A percentile compares a stretch with the other conserved stretches of the same genome.
phyloP scores from a whole-genome alignment of 2,888 invertebrate species.

The Ophioninae sp. region DNA sequence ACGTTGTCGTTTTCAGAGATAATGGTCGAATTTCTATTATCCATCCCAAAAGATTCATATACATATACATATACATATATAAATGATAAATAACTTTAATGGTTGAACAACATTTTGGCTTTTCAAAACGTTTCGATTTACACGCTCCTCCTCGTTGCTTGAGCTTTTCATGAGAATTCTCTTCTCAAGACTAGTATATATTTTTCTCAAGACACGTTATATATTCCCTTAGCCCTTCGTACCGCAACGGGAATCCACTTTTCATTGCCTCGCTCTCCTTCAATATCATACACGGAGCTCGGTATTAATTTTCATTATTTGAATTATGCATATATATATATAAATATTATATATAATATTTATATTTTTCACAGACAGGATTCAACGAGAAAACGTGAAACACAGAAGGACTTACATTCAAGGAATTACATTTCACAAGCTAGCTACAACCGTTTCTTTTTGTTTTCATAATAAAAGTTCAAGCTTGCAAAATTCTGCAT shows the following conservation, averaged over 20 bases:
- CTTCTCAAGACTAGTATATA: conserved; percentile 52
- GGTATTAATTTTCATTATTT: conserved; percentile 45
- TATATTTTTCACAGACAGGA: conserved; percentile 57
- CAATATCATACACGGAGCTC: conserved; percentile 58
- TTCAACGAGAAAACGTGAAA: conserved; percentile 55
- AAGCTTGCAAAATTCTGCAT: conserved; percentile 52
- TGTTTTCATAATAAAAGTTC: conserved; percentile 59
- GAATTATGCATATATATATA: conserved; percentile 15
- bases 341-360: conserved; percentile 41
- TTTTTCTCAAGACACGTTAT: conserved; percentile 34
- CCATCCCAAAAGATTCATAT: conserved; percentile 36
- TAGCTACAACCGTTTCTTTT: conserved; percentile 56
- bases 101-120: conserved; percentile 80
- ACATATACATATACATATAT: conserved; percentile 32
- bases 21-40: not conserved
- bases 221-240: conserved; percentile 37
- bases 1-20: not conserved
- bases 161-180: conserved; percentile 55
- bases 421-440: conserved; percentile 53
- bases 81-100: conserved; percentile 41
- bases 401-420: conserved; percentile 56
- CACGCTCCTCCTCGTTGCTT: conserved; percentile 36
- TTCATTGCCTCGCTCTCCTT: not conserved
- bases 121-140: conserved; percentile 76
- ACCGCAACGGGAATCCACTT: conserved; percentile 48